These are phyloP conservation scores for Drosophila borealis DNA, from an alignment of 2,888 invertebrate genomes.

Conservation along the genomic window DNA sequence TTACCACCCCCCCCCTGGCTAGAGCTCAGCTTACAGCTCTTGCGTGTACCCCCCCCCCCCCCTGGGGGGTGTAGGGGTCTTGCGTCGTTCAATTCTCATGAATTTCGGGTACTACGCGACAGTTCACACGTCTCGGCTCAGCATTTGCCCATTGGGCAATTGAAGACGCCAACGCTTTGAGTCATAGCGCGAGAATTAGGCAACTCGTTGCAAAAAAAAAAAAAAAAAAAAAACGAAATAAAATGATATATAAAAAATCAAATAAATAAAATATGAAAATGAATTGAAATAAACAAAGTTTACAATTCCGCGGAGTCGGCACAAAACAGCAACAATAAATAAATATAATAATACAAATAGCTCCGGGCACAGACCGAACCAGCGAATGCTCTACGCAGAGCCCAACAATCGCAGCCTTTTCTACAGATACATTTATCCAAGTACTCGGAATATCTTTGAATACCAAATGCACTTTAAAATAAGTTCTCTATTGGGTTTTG, in stretches of 20 bases:
- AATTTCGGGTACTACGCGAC: slow-evolving; percentile 9
- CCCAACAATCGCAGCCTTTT: not conserved
- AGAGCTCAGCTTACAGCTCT: no score
- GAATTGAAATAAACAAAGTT: slow-evolving; percentile 49
- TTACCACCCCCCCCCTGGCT: no score
- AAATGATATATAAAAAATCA: not conserved
- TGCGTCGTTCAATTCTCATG: not conserved
- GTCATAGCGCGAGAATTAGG: slow-evolving; percentile 46
- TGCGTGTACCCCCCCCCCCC: no score
- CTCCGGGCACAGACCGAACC: slow-evolving; percentile 6
- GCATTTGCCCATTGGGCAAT: slow-evolving; percentile 10
- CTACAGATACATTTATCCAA: no score
- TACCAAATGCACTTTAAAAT: no score
- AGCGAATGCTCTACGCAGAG: slow-evolving; percentile 30
- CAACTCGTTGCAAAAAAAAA: slow-evolving; percentile 10
- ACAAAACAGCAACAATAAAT: slow-evolving; percentile 27
- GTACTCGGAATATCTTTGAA: no score
- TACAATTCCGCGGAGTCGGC: slow-evolving; percentile 62
- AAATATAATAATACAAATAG: slow-evolving; percentile 11
- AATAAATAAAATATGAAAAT: not conserved
- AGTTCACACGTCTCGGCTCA: slow-evolving; percentile 30
- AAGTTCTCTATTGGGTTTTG: no score
- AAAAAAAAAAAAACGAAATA: not conserved
- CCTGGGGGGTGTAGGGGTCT: not conserved
- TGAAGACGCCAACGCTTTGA: slow-evolving; percentile 20